These are phyloP conservation scores for Salvelinus fontinalis DNA, from an alignment of 2,113 vertebrate genomes.

Conservation along the genomic window DNA sequence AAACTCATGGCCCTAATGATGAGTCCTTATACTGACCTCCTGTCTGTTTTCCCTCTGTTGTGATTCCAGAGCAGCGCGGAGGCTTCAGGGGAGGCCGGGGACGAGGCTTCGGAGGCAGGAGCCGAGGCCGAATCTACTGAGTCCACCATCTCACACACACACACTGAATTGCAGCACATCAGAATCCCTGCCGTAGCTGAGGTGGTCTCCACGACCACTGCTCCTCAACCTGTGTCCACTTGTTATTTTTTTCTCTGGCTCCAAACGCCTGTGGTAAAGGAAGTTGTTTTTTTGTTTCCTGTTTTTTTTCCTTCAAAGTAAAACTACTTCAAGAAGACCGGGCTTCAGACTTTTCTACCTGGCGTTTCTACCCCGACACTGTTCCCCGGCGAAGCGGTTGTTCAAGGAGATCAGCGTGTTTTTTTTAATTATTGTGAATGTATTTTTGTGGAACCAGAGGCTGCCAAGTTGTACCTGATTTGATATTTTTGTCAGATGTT, in stretches of 20 bases:
- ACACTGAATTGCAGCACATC: constrained; percentile 53
- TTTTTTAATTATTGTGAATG: constrained; percentile 37
- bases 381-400: constrained; percentile 29
- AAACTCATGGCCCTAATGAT: no score
- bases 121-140: constrained; percentile 93
- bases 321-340: constrained; percentile 24
- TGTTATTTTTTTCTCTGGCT: constrained; percentile 19
- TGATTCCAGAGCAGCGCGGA: constrained; percentile 88
- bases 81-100: constrained; percentile 92
- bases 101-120: constrained; percentile 89
- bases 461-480: constrained; percentile 63
- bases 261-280: constrained; percentile 9
- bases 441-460: constrained; percentile 69
- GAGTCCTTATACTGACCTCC: background rate
- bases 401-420: constrained; percentile 32
- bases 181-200: constrained; percentile 25
- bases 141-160: constrained; percentile 12
- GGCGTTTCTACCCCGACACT: constrained; percentile 2
- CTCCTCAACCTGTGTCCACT: constrained; percentile 20
- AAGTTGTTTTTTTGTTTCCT: constrained; percentile 15
- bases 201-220: constrained; percentile 36
- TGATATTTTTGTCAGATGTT: constrained; percentile 59
- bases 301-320: constrained; percentile 29
- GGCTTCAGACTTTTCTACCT: constrained; percentile 46
- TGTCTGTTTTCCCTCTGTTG: constrained; percentile 15